Percentiles rank a stretch among this genome's conserved stretches.
These are phyloP conservation scores for Dromius quadrimaculatus DNA, from an alignment of 2,888 invertebrate genomes.

Conservation along the genomic window DNA sequence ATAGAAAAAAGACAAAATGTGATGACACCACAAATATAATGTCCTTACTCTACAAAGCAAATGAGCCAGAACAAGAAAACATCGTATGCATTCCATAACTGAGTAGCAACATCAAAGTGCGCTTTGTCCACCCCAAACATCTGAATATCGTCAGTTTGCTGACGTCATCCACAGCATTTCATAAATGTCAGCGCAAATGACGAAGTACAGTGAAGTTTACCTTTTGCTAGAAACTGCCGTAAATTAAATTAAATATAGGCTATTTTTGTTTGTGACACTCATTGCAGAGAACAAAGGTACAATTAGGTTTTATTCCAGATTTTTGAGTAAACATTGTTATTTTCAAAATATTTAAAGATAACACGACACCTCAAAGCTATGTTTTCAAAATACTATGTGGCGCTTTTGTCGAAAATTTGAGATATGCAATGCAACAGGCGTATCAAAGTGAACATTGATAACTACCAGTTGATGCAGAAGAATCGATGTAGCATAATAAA, in stretches of 20 bases:
- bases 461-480: too few relatives aligned
- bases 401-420: too few relatives aligned
- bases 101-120: constrained; percentile 14
- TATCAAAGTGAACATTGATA: too few relatives aligned
- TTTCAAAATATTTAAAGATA: too few relatives aligned
- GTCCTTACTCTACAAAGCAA: constrained; percentile 4
- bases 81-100: neutral
- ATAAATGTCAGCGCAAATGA: constrained; percentile 23
- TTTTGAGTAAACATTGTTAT: too few relatives aligned
- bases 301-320: too few relatives aligned
- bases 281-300: neutral
- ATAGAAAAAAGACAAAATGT: neutral
- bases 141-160: constrained; percentile 5
- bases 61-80: constrained; percentile 17
- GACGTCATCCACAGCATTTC: constrained; percentile 28
- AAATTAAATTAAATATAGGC: constrained; percentile 13
- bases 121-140: constrained; percentile 29
- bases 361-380: too few relatives aligned
- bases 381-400: too few relatives aligned
- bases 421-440: too few relatives aligned
- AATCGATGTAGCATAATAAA: too few relatives aligned
- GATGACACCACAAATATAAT: constrained; percentile 6
- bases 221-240: constrained; percentile 19
- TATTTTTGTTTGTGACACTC: constrained; percentile 10
- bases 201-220: constrained; percentile 16